Evolutionary conservation across 2,797 vertebrate species (phyloP), one percentile per base, ranked within the genome.

Genomic region (Hoplostethus atlanticus): DNA sequence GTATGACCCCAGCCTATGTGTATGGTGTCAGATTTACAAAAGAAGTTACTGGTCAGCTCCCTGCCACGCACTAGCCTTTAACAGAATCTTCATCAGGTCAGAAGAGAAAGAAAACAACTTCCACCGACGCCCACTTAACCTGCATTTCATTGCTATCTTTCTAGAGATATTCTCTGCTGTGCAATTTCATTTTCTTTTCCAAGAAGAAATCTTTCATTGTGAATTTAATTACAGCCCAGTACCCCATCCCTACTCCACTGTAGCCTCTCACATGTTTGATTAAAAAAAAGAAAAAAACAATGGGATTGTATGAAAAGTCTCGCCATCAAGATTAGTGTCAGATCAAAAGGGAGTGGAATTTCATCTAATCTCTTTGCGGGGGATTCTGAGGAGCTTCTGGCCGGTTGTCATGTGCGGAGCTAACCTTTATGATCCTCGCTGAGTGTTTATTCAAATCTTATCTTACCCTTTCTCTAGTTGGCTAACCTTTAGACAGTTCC

Each of bases 211-310:
- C 74, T 79, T 85, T 80, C 51, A 75, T 83, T 84, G 76, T 79
- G 76, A 76, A 81, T 85, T 81, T 84, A 86, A 90, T 89, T 79
- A 75, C 56, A 66, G 71, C 54, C 28, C 64, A 47, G 63, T 63
- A 21, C 68, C 58, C 58, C 52, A 44, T 44, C 16, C 46, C 46
- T 42, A 12, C 9, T 10, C 9, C 40, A 10, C 10, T 42, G 40
- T 12, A 12, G 40, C 10, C 40, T 42, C 1, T 42, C 3, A 42
- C 62, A 54, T 54, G 57, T 12, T 31, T 60, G 44, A 84, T 77
- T 81, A 60, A 76, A 73, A 71, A 36, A 40, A 42, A 38, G 9
- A 38, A 38, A 38, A 42, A 42, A 12, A 2, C 3, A 4, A 0
- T 12, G 57, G 34, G 40, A 12, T 28, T 7, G 47, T 48, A 55